These are phyloP conservation scores for Stictonetta naevosa DNA, from an alignment of 2,113 vertebrate species.

Conservation along the genomic window DNA sequence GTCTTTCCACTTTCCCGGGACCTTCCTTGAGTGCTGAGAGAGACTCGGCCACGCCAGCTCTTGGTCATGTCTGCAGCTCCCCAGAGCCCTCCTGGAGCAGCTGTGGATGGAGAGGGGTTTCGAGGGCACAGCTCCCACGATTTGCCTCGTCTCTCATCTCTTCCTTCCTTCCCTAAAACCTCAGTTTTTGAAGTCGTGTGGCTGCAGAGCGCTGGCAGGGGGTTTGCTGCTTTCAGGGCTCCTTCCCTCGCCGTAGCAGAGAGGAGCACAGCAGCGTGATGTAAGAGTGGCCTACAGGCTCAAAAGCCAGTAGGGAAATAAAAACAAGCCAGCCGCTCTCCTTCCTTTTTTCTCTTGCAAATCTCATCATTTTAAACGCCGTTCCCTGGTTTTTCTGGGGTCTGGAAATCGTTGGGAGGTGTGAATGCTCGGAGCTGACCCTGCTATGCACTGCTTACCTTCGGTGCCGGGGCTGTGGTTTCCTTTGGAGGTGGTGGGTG, in stretches of 20 bases:
- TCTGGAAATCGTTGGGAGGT: background rate
- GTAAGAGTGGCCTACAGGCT: constrained; percentile 24
- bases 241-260: constrained; percentile 1
- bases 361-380: constrained; percentile 4
- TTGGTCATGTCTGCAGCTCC: accelerated
- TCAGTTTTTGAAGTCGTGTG: background rate
- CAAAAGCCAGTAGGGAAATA: background rate
- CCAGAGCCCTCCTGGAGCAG: background rate
- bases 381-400: background rate
- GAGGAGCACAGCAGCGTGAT: accelerated
- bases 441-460: background rate
- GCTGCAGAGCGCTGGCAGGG: background rate
- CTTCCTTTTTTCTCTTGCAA: background rate
- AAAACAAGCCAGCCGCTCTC: background rate
- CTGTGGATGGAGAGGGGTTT: accelerated
- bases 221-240: background rate
- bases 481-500: background rate
- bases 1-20: constrained; percentile 9
- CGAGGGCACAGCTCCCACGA: background rate
- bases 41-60: accelerated
- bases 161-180: background rate
- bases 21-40: background rate
- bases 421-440: background rate
- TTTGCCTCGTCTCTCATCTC: background rate
- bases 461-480: background rate